Evolutionary conservation across 1,140 invertebrate species (phyloP).

Genomic region (Caenorhabditis brenneri): DNA sequence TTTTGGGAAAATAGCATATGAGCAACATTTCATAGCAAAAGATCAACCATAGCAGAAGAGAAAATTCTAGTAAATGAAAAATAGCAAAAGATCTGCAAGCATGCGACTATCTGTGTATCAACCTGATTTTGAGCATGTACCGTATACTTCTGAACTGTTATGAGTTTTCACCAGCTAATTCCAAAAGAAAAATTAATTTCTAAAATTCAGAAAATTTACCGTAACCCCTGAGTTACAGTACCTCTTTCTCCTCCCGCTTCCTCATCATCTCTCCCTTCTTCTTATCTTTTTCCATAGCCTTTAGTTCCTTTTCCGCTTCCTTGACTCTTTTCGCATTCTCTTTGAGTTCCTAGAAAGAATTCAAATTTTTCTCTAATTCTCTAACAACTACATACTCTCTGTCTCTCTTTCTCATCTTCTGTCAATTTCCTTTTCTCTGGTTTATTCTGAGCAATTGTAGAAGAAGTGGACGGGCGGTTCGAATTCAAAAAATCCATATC

Average conservation of each 20-base stretch:
- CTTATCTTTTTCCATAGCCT: not conserved
- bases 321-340: constrained; percentile 4
- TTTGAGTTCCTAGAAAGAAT: not conserved
- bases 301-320: not conserved
- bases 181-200: too few relatives aligned
- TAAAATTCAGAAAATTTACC: too few relatives aligned
- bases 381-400: not conserved
- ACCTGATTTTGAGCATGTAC: too few relatives aligned
- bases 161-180: not conserved
- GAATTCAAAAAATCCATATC: not conserved
- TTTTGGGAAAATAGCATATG: too few relatives aligned
- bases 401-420: not conserved
- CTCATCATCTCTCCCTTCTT: not conserved
- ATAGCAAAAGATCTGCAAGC: too few relatives aligned
- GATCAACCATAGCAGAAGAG: too few relatives aligned
- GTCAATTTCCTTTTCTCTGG: constrained; percentile 4
- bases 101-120: too few relatives aligned
- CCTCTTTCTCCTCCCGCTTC: constrained; percentile 10
- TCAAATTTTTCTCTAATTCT: not conserved
- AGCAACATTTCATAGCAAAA: too few relatives aligned
- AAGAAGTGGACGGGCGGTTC: not conserved
- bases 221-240: not conserved
- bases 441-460: not conserved
- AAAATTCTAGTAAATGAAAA: too few relatives aligned
- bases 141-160: too few relatives aligned